A percentile compares a stretch with the other conserved stretches of the same genome.
phyloP scores from a whole-genome alignment of 2,113 vertebrate genomes.

The Rhea americana region DNA sequence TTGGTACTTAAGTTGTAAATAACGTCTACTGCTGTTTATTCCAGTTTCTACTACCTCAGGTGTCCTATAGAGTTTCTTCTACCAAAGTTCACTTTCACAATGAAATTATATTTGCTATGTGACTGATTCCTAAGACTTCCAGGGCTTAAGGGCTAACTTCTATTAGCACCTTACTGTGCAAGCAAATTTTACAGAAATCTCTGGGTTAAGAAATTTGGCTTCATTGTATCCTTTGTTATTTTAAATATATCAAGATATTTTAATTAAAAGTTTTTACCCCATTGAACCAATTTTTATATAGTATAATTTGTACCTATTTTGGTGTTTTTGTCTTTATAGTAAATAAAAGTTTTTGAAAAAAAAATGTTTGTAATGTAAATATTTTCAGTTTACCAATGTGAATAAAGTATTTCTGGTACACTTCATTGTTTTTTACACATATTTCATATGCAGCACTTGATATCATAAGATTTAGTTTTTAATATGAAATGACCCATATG shows the following conservation, averaged over 20 bases:
- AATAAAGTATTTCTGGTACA: neutral
- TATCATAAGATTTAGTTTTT: neutral
- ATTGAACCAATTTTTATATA: conserved; percentile 92
- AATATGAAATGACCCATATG: neutral
- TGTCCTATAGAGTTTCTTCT: conserved; percentile 93
- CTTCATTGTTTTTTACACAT: neutral
- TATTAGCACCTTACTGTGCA: conserved; percentile 92
- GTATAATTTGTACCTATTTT: conserved; percentile 91
- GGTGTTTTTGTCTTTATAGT: conserved; percentile 91
- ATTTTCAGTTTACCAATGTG: neutral
- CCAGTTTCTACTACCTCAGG: conserved; percentile 95
- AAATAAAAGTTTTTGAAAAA: conserved; percentile 90
- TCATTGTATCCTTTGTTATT: conserved; percentile 90
- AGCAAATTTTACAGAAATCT: conserved; percentile 87
- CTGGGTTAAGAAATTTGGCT: conserved; percentile 90
- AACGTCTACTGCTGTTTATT: conserved; percentile 92
- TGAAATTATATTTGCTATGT: conserved; percentile 87
- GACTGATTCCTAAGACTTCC: conserved; percentile 89
- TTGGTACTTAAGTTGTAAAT: conserved; percentile 91
- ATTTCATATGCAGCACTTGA: neutral
- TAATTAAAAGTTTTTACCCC: conserved; percentile 94
- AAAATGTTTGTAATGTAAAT: conserved; percentile 23
- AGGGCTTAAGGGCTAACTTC: conserved; percentile 92
- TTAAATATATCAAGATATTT: conserved; percentile 92
- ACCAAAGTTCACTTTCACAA: conserved; percentile 93